Percentiles rank a stretch among this genome's conserved stretches.
Evolutionary conservation across 2,888 invertebrate species (phyloP).

Genomic region (Reticulitermes lucifugus): DNA sequence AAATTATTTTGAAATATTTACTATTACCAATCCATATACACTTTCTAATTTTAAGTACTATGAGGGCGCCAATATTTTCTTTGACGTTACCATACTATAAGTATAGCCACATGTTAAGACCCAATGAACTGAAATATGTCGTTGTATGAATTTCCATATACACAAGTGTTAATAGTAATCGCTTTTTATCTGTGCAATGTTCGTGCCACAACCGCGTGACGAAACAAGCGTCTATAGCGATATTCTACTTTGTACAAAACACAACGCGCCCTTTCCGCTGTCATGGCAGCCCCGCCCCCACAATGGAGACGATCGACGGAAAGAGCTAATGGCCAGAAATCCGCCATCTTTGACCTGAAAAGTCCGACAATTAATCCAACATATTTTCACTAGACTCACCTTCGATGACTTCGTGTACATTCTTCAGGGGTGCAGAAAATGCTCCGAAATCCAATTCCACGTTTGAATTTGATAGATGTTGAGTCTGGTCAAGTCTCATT

Average conservation of each 20-base stretch:
- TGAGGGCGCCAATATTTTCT: background rate
- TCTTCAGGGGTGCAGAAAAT: conserved; percentile 52
- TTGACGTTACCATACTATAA: background rate
- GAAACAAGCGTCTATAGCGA: background rate
- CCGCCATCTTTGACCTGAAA: conserved; percentile 54
- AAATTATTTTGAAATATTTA: background rate
- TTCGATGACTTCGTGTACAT: conserved; percentile 51
- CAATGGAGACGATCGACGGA: conserved; percentile 43
- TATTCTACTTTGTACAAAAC: background rate
- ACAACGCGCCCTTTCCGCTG: conserved; percentile 39
- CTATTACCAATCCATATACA: background rate
- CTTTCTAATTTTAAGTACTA: no score
- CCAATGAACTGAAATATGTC: conserved; percentile 16
- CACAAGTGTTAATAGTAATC: background rate
- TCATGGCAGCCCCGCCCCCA: conserved; percentile 53
- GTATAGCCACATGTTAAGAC: conserved; percentile 15
- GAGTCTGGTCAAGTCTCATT: conserved; percentile 54
- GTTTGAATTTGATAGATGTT: conserved; percentile 53
- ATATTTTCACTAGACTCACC: conserved; percentile 52
- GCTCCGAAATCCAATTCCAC: conserved; percentile 53
- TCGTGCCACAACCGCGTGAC: background rate
- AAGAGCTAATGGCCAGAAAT: conserved; percentile 38
- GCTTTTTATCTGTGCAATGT: background rate
- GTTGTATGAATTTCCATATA: background rate
- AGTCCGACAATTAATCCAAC: conserved; percentile 49